These are phyloP conservation scores for Drosophila triauraria DNA, from an alignment of 1,140 invertebrate species.

Conservation along the genomic window DNA sequence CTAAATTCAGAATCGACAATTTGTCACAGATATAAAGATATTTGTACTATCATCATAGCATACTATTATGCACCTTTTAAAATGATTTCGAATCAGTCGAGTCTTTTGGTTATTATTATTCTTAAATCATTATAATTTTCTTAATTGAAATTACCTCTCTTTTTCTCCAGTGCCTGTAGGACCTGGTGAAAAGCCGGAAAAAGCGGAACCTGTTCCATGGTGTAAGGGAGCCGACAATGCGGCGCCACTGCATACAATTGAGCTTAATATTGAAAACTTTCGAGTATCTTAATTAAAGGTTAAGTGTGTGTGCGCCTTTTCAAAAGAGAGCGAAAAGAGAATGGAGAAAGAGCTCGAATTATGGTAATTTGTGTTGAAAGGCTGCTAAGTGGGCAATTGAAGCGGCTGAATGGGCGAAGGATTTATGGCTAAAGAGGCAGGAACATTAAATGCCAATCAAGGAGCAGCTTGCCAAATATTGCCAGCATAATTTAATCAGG, in stretches of 20 bases:
- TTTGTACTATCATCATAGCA: not conserved
- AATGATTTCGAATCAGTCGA: not conserved
- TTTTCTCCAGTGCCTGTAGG: not conserved
- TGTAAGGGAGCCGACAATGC: slow-evolving; percentile 52
- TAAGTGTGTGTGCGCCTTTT: slow-evolving; percentile 72
- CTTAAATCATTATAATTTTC: too few species aligned
- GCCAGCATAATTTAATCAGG: slow-evolving; percentile 21
- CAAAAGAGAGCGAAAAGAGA: slow-evolving; percentile 63
- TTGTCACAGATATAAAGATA: too few species aligned
- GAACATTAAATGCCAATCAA: slow-evolving; percentile 40
- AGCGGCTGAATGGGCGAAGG: slow-evolving; percentile 40
- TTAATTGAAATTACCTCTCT: too few species aligned
- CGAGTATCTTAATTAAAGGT: slow-evolving; percentile 82
- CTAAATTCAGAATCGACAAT: too few species aligned
- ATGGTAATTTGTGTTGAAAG: slow-evolving; percentile 51
- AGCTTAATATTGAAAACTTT: slow-evolving; percentile 80
- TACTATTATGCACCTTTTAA: not conserved
- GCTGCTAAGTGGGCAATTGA: slow-evolving; percentile 53
- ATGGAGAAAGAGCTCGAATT: slow-evolving; percentile 50
- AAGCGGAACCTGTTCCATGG: slow-evolving; percentile 31
- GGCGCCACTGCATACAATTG: slow-evolving; percentile 68
- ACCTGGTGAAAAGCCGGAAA: slow-evolving; percentile 32
- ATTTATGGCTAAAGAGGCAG: slow-evolving; percentile 34
- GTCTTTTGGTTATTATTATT: not conserved
- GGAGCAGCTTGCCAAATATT: slow-evolving; percentile 10